A percentile compares a stretch with the other conserved stretches of the same genome.
Evolutionary conservation across 2,113 vertebrate species (phyloP).

Genomic region (Leptocoma aspasia): DNA sequence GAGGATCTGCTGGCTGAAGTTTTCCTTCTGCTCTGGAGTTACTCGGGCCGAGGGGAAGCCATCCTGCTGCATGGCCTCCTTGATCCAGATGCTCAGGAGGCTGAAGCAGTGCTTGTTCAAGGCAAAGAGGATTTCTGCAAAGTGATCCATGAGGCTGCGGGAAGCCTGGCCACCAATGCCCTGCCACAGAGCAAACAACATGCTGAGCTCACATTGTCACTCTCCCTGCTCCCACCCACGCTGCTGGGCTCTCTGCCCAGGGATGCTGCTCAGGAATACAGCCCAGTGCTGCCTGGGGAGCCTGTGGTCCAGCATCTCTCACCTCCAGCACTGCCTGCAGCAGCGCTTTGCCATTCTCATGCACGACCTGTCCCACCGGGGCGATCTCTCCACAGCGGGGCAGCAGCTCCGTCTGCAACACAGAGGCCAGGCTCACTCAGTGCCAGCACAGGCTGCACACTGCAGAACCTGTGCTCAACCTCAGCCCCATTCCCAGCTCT

Average conservation of each 20-base stretch:
- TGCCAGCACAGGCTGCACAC: background rate
- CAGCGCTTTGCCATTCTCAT: conserved; percentile 89
- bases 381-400: conserved; percentile 90
- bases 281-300: background rate
- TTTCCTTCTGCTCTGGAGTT: conserved; percentile 89
- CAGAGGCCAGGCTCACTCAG: background rate
- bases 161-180: conserved; percentile 93
- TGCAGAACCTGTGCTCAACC: background rate
- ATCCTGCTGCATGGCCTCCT: conserved; percentile 90
- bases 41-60: conserved; percentile 90
- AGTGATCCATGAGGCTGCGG: conserved; percentile 96
- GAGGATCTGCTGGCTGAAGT: conserved; percentile 96
- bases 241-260: background rate
- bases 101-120: conserved; percentile 97
- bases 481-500: background rate
- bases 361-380: conserved; percentile 87
- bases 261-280: background rate
- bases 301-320: background rate
- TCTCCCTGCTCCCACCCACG: background rate
- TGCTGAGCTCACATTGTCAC: background rate
- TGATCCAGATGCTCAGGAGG: conserved; percentile 90
- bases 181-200: conserved; percentile 64
- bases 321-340: conserved; percentile 94
- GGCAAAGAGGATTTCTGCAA: conserved; percentile 92
- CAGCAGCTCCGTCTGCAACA: conserved; percentile 89